Evolutionary conservation across 2,888 invertebrate genomes (phyloP), one percentile per base, ranked within the genome.

Genomic region (Rhyacophila evoluta): DNA sequence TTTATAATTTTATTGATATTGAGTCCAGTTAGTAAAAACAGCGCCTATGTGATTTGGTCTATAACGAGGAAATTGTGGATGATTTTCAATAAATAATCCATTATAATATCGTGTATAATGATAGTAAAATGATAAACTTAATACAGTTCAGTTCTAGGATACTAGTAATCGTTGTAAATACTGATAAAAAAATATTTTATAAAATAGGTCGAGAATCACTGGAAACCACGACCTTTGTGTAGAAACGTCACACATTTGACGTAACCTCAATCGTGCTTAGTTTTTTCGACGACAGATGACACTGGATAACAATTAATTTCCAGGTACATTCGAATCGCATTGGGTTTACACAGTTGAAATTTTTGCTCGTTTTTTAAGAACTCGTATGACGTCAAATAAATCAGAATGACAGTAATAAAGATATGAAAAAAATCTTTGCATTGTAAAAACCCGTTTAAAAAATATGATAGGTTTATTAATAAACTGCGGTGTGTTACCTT

Each of bases 301-400:
- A 55, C 19, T 55, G 19, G 55, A 55, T 55, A 55, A 55, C 19
- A 55, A 25, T 33, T 4, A 33, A 33, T 4, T 55, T 55, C 19
- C 55, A 55, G 10, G 55, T 55, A 55, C 10, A 19, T 19, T 1
- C 19, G 55, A 19, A 55, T 55, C 15, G 6, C 19, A 8, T 55
- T 55, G 55, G 55, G 8, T 55, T 55, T 55, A 10, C 15, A 25
- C 19, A 8, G 55, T 25, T 19, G 55, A 55, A 55, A 25, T 19
- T 55, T 39, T 55, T 55, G 15, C 10, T 55, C 55, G 55, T 55
- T 55, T 55, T 55, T 5, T 55, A 19, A 55, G 55, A 55, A 55
- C 25, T 55, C 15, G 10, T 55, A 55, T 55, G 55, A 55, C 55
- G 55, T 55, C 25, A 55, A 8, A 25, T 8, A 55, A 25, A 8